These are phyloP conservation scores for Hypomecis punctinalis DNA, from an alignment of 2,888 invertebrate species.

Conservation along the genomic window DNA sequence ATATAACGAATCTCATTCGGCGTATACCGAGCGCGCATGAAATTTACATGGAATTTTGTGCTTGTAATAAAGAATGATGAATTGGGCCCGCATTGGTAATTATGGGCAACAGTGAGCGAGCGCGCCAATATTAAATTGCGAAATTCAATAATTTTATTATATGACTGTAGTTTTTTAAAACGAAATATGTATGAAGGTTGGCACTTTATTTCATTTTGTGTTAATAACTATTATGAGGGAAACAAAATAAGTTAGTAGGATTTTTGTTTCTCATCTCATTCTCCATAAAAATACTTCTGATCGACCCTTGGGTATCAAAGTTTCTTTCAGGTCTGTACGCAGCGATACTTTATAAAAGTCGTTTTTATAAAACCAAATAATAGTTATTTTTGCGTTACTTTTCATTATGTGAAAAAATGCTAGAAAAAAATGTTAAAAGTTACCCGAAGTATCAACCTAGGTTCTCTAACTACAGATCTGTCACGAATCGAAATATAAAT, in stretches of 20 bases:
- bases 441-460: no score
- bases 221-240: conserved; percentile 19
- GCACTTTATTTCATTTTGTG: conserved; percentile 22
- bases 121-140: conserved; percentile 76
- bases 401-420: no score
- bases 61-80: conserved; percentile 84
- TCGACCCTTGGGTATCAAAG: background rate
- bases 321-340: no score
- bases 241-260: conserved; percentile 2
- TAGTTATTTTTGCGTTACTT: no score
- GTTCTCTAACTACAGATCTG: no score
- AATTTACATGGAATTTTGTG: conserved; percentile 83
- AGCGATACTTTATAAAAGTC: no score
- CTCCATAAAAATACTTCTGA: background rate
- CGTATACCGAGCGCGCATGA: conserved; percentile 71
- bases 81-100: conserved; percentile 83
- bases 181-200: conserved; percentile 20
- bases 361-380: no score
- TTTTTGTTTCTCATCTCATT: background rate
- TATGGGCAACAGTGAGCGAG: conserved; percentile 75
- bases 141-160: conserved; percentile 81
- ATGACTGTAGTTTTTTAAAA: conserved; percentile 53
- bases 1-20: conserved; percentile 76
- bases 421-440: no score
- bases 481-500: no score